A percentile compares a stretch with the other conserved stretches of the same genome.
Evolutionary conservation across 2,888 invertebrate species (phyloP).

Genomic region (Drosophila rubida): DNA sequence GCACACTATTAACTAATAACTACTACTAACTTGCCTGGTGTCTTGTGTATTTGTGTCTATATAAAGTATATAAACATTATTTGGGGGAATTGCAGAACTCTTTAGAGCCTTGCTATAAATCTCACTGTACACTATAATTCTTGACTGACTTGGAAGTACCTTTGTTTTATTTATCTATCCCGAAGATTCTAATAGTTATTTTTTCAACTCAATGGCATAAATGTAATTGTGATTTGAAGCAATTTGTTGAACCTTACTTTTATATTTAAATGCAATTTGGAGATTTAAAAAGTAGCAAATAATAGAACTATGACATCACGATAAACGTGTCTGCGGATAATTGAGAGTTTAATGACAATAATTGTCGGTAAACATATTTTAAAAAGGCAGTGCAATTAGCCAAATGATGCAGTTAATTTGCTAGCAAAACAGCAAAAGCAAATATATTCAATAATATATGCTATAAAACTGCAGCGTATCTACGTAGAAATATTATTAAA

Average conservation of each 20-base stretch:
- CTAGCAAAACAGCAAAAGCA: background rate
- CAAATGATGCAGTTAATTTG: background rate
- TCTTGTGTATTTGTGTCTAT: background rate
- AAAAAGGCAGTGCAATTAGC: background rate
- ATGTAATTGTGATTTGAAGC: too few species aligned
- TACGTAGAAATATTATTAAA: background rate
- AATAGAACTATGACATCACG: background rate
- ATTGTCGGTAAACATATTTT: too few species aligned
- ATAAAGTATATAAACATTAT: too few species aligned
- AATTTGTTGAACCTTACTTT: too few species aligned
- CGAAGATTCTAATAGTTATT: too few species aligned
- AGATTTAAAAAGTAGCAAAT: too few species aligned
- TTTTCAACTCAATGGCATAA: too few species aligned
- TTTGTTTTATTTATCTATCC: too few species aligned
- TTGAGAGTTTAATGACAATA: background rate
- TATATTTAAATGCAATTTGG: too few species aligned
- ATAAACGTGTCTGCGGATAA: background rate
- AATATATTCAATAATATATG: background rate
- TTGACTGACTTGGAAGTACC: too few species aligned
- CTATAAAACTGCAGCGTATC: background rate
- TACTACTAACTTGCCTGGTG: conserved; percentile 2
- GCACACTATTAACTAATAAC: conserved; percentile 9
- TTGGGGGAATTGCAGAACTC: background rate
- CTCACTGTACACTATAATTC: background rate
- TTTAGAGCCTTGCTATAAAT: background rate